Evolutionary conservation across 2,888 invertebrate species (phyloP).

Genomic region (Andrena haemorrhoa): DNA sequence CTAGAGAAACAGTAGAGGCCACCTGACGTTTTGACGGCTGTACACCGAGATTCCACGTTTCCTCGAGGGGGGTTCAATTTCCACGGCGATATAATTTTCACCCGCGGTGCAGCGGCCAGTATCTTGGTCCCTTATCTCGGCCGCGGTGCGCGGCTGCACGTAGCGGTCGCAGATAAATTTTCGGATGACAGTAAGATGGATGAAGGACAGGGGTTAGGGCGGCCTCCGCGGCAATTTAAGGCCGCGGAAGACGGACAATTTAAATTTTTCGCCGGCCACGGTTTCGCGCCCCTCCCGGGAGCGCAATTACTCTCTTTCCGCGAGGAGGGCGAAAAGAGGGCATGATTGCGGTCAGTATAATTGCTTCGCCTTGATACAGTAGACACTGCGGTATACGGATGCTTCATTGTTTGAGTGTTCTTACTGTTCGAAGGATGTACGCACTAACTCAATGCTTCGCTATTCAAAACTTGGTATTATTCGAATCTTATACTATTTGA

Average conservation of each 20-base stretch:
- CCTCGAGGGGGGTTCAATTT: constrained; percentile 19
- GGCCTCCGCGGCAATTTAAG: constrained; percentile 53
- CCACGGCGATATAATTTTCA: constrained; percentile 39
- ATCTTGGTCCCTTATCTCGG: constrained; percentile 29
- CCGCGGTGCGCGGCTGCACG: constrained; percentile 29
- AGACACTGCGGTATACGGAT: neutral
- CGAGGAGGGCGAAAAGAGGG: constrained; percentile 12
- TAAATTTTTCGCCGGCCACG: constrained; percentile 64
- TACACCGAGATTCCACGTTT: neutral
- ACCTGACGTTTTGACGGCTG: neutral
- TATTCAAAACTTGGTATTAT: too few species aligned
- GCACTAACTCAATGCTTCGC: too few species aligned
- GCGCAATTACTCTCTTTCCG: constrained; percentile 48
- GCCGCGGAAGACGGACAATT: constrained; percentile 60
- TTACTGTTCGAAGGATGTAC: too few species aligned
- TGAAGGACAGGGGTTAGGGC: constrained; percentile 60
- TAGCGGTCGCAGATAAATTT: constrained; percentile 64
- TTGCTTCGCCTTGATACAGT: constrained; percentile 44
- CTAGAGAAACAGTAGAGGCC: neutral
- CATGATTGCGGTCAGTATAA: constrained; percentile 45
- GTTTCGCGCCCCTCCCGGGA: constrained; percentile 40
- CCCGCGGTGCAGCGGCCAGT: constrained; percentile 1
- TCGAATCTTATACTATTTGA: too few species aligned
- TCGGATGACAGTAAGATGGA: constrained; percentile 67
- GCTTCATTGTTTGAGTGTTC: neutral